Percentiles rank a stretch among this genome's conserved stretches.
Conservation (phyloP, 2,888 invertebrate species). For the Drosophila infuscata region DNA sequence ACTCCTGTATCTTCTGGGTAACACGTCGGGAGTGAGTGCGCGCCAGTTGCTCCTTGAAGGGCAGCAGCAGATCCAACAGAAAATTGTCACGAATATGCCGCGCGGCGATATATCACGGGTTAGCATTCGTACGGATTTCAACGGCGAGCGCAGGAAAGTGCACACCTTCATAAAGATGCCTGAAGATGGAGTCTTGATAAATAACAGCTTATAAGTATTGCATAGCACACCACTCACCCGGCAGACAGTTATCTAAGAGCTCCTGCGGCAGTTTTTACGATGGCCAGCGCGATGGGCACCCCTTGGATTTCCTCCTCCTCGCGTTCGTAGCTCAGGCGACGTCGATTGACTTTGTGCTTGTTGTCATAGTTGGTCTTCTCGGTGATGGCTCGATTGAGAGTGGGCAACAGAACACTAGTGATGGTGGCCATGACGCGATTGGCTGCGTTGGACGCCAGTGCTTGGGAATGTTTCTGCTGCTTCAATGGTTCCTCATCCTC, state of each 20-base stretch:
- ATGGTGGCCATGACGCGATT: slow-evolving; percentile 91
- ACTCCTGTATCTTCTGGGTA: slow-evolving; percentile 92
- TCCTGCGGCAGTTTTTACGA: slow-evolving; percentile 93
- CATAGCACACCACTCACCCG: slow-evolving; percentile 80
- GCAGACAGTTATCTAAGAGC: slow-evolving; percentile 90
- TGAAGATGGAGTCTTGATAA: neutral
- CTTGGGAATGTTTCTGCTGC: slow-evolving; percentile 31
- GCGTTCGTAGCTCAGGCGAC: slow-evolving; percentile 88
- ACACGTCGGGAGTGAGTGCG: slow-evolving; percentile 92
- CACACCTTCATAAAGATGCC: slow-evolving; percentile 95
- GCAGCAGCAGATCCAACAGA: slow-evolving; percentile 91
- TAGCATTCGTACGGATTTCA: slow-evolving; percentile 93
- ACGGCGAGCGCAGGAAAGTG: slow-evolving; percentile 94
- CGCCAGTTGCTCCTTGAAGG: slow-evolving; percentile 92
- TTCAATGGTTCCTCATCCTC: slow-evolving; percentile 20
- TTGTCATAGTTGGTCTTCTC: slow-evolving; percentile 90
- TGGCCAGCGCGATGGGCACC: slow-evolving; percentile 96
- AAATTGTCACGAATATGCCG: slow-evolving; percentile 91
- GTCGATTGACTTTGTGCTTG: slow-evolving; percentile 92
- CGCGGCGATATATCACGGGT: slow-evolving; percentile 95
- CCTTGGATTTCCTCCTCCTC: slow-evolving; percentile 96
- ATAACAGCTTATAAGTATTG: neutral
- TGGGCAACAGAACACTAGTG: slow-evolving; percentile 90
- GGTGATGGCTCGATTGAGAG: slow-evolving; percentile 90
- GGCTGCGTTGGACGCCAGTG: slow-evolving; percentile 89